Conservation (phyloP, 2,113 vertebrate genomes). For the Eulemur macaco region DNA sequence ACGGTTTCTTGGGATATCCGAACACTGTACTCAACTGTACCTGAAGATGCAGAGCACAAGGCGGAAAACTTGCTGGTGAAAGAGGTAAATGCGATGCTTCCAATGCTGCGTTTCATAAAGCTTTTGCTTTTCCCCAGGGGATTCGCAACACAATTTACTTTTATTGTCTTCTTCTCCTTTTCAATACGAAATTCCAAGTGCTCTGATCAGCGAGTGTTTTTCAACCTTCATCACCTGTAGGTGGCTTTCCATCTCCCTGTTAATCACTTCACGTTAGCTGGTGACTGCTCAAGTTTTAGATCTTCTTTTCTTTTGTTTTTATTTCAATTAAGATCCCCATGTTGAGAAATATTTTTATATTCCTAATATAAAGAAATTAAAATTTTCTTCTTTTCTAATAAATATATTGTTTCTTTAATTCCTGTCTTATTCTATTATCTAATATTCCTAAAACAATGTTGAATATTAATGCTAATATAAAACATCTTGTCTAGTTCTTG, state of each 20-base stretch:
- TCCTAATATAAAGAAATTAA: background rate
- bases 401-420: background rate
- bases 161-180: background rate
- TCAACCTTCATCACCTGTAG: background rate
- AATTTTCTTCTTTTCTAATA: background rate
- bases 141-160: background rate
- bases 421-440: background rate
- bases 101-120: background rate
- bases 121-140: background rate
- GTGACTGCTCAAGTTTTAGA: background rate
- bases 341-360: background rate
- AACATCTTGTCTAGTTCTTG: background rate
- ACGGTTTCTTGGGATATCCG: slow-evolving; percentile 93
- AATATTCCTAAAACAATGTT: background rate
- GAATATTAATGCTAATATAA: background rate
- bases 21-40: slow-evolving; percentile 93
- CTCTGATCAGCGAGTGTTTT: background rate
- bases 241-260: background rate
- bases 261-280: background rate
- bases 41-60: slow-evolving; percentile 93
- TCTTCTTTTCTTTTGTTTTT: background rate
- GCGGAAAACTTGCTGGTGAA: slow-evolving; percentile 96
- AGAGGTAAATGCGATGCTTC: slow-evolving; percentile 88
- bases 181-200: background rate
- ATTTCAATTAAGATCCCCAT: background rate